Evolutionary conservation across 2,888 invertebrate genomes (phyloP), one percentile per base, ranked within the genome.

Genomic region (Cephus runcator): DNA sequence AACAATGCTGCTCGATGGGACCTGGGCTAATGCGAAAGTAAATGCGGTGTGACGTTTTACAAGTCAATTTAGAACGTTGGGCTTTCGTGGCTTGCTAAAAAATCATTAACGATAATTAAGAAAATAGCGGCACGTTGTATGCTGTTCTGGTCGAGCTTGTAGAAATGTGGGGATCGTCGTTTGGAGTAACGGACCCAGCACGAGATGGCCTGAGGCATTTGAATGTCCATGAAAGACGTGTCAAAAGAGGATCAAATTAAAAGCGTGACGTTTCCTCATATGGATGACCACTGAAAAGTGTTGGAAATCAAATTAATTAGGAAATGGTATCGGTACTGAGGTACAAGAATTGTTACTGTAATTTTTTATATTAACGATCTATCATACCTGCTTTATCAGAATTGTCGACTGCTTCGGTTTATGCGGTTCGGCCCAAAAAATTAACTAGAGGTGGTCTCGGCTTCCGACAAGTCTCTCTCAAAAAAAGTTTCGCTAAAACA

Each of bases 401-500:
- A 23, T 23, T 56, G 23, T 9, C 56, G 56, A 56, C 23, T 56
- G 23, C 56, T 23, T 56, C 56, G 56, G 9, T 56, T 56, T 56
- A 56, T 9, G 9, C 56, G 56, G 56, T 56, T 23, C 23, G 23
- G 9, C 56, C 56, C 23, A 56, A 56, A 56, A 56, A 23, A 56
- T 77, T 36, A 77, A 75, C 71, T 75, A 75, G 76, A 74, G 79
- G 77, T 79, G 79, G 77, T 79, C 73, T 75, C 69, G 75, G 69
- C 74, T 36, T 68, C 56, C 77, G 73, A 71, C 56, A 40, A 75
- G 74, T 34, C 71, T 35, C 31, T 69, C 23, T 40, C 68, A 73
- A 75, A 68, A 75, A 75, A 68, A 79, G 75, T 79, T 12, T 71
- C 15, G 79, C 76, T 79, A 79, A 79, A 79, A 79, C 79, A 74